Percentiles rank a stretch among this genome's conserved stretches.
Conservation (phyloP, 2,113 vertebrate genomes). For the Trichomycterus rosablanca region DNA sequence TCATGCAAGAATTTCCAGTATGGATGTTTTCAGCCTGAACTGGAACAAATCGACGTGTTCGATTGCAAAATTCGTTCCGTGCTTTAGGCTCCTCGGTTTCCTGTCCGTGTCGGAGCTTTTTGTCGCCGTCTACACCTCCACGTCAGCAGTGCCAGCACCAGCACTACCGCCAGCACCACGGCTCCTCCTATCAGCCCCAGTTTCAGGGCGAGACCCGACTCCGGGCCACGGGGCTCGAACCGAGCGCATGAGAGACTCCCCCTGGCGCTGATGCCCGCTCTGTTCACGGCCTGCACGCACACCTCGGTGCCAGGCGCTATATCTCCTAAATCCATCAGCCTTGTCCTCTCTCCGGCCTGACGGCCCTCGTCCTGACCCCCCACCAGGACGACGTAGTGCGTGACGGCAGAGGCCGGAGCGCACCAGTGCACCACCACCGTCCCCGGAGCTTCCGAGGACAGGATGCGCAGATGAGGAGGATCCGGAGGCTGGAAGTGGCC, state of each 20-base stretch:
- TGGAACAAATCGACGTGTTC: no score
- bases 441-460: slow-evolving; percentile 47
- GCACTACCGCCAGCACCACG: slow-evolving; percentile 57
- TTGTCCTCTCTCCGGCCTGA: slow-evolving; percentile 27
- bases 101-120: slow-evolving; percentile 24
- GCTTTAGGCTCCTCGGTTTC: not conserved
- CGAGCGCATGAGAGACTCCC: slow-evolving; percentile 38
- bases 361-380: not conserved
- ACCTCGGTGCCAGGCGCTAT: slow-evolving; percentile 45
- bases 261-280: slow-evolving; percentile 29
- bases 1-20: no score
- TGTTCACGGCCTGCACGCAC: slow-evolving; percentile 62
- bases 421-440: slow-evolving; percentile 59
- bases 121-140: slow-evolving; percentile 54
- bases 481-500: slow-evolving; percentile 15
- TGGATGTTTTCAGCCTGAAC: no score
- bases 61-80: no score
- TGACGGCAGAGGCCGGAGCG: slow-evolving; percentile 55
- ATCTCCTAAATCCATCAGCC: not conserved
- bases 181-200: slow-evolving; percentile 61
- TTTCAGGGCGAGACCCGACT: slow-evolving; percentile 44
- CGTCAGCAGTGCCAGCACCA: slow-evolving; percentile 53
- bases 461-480: slow-evolving; percentile 28
- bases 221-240: slow-evolving; percentile 34
- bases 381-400: slow-evolving; percentile 50